These are phyloP conservation scores for Eilema depressum DNA, from an alignment of 2,888 invertebrate genomes.

Conservation along the genomic window DNA sequence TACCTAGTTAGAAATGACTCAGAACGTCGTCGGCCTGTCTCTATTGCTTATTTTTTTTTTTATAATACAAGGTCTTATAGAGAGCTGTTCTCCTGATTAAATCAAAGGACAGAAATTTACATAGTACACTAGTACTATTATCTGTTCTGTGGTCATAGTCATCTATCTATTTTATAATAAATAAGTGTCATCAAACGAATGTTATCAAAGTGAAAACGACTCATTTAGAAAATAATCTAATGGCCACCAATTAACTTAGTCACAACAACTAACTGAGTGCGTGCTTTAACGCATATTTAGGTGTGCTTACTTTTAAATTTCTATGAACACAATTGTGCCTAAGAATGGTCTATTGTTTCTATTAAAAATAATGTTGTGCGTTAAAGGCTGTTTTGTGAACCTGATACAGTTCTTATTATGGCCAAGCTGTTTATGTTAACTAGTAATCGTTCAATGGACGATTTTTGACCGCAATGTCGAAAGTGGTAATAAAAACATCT, in stretches of 20 bases:
- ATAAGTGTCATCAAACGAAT: conserved; percentile 1
- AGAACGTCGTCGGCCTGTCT: not conserved
- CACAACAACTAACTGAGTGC: not conserved
- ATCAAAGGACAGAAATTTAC: conserved; percentile 16
- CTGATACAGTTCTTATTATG: not conserved
- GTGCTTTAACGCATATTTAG: conserved; percentile 15
- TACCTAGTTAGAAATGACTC: conserved; percentile 8
- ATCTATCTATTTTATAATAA: not conserved
- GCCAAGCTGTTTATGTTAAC: not conserved
- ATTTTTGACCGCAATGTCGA: too few relatives aligned
- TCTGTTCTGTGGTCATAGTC: too few relatives aligned
- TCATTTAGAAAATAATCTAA: not conserved
- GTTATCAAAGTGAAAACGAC: conserved; percentile 6
- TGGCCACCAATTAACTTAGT: not conserved
- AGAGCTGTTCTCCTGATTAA: conserved; percentile 10
- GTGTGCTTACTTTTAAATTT: conserved; percentile 16
- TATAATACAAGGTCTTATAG: conserved; percentile 7
- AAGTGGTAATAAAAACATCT: too few relatives aligned
- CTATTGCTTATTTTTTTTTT: not conserved
- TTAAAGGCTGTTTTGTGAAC: conserved; percentile 11
- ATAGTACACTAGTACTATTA: too few relatives aligned
- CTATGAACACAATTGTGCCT: conserved; percentile 15
- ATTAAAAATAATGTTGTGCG: conserved; percentile 10
- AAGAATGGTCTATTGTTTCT: conserved; percentile 18
- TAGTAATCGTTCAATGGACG: not conserved